Conservation (phyloP, 2,888 invertebrate species). For the Acleris emargana region DNA sequence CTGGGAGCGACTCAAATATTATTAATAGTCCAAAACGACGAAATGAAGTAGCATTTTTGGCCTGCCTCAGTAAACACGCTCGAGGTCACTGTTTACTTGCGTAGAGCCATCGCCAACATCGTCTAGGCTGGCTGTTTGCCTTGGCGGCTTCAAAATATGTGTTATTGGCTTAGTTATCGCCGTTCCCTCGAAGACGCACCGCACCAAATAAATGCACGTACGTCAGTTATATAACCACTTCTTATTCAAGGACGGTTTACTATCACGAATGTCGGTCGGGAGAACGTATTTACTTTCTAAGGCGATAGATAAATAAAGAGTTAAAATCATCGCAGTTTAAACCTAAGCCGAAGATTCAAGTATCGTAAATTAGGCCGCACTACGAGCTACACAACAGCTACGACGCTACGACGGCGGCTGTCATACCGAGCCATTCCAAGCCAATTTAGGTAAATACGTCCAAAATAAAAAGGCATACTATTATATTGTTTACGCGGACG, state of each 20-base stretch:
- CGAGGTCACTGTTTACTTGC: conserved; percentile 37
- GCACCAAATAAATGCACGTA: background rate
- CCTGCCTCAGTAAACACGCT: conserved; percentile 31
- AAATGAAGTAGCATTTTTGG: conserved; percentile 19
- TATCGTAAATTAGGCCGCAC: conserved; percentile 18
- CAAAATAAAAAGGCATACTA: conserved; percentile 17
- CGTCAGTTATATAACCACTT: conserved; percentile 13
- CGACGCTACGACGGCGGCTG: conserved; percentile 30
- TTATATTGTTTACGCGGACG: conserved; percentile 14
- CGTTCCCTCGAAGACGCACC: conserved; percentile 8
- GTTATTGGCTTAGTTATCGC: conserved; percentile 11
- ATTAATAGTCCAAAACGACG: conserved; percentile 13
- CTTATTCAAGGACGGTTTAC: too few relatives aligned
- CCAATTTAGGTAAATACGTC: conserved; percentile 26
- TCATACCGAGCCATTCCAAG: conserved; percentile 18
- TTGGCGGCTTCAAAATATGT: conserved; percentile 4
- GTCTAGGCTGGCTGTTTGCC: conserved; percentile 10
- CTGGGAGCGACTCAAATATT: background rate
- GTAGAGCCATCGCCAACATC: conserved; percentile 24
- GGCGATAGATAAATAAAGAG: background rate
- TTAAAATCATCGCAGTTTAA: background rate
- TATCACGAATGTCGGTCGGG: too few relatives aligned
- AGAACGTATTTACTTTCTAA: background rate
- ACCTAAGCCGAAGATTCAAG: background rate
- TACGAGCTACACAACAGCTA: conserved; percentile 34